Evolutionary conservation across 2,797 vertebrate species (phyloP).

Genomic region (Knipowitschia caucasica): DNA sequence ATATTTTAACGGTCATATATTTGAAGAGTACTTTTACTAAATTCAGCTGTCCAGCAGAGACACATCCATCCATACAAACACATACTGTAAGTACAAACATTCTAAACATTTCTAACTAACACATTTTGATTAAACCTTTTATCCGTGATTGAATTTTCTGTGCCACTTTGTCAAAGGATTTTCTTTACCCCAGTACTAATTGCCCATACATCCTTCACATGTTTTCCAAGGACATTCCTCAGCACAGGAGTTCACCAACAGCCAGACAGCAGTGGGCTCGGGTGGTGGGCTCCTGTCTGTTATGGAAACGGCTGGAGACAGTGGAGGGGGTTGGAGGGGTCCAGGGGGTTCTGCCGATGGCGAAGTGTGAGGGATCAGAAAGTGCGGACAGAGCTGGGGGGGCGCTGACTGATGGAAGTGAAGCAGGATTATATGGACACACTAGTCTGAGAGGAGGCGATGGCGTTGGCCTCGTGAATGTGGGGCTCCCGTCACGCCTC

Average conservation of each 20-base stretch:
- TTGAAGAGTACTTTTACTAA: no score
- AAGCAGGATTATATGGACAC: constrained; percentile 71
- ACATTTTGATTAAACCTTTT: no score
- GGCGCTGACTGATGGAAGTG: constrained; percentile 63
- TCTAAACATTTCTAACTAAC: no score
- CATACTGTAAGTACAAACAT: no score
- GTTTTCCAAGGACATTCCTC: not conserved
- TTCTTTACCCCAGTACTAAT: not conserved
- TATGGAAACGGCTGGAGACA: constrained; percentile 16
- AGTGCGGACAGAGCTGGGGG: constrained; percentile 40
- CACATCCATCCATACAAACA: no score
- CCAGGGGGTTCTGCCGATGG: constrained; percentile 43
- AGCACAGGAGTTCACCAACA: not conserved
- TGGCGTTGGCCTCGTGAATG: constrained; percentile 65
- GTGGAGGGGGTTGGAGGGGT: constrained; percentile 29
- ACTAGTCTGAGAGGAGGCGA: constrained; percentile 57
- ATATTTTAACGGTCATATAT: no score
- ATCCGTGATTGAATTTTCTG: no score
- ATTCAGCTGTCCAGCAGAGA: no score
- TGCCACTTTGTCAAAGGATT: not conserved
- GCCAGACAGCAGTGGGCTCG: not conserved
- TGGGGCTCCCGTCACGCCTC: constrained; percentile 69
- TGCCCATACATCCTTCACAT: not conserved
- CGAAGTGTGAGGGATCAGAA: constrained; percentile 37
- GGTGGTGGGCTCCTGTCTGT: constrained; percentile 3